A percentile compares a stretch with the other conserved stretches of the same genome.
These are phyloP conservation scores for Haplotaxodon microlepis DNA, from an alignment of 2,113 vertebrate genomes.

Conservation along the genomic window DNA sequence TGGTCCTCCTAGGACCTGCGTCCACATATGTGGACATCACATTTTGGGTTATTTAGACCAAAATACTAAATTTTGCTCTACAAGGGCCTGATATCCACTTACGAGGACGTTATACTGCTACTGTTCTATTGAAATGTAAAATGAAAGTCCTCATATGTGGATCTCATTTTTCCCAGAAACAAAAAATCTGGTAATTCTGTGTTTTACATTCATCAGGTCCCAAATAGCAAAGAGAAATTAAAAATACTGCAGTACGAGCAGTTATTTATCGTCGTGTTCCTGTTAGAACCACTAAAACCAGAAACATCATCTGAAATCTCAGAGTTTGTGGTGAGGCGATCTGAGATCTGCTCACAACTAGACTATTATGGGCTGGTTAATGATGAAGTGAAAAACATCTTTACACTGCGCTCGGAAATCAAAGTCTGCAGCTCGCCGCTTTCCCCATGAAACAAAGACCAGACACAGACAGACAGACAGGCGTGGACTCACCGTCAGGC, in stretches of 20 bases:
- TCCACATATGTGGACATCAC: background rate
- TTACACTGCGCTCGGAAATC: background rate
- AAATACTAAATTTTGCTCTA: background rate
- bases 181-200: background rate
- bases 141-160: background rate
- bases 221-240: background rate
- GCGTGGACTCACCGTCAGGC: background rate
- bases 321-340: background rate
- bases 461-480: background rate
- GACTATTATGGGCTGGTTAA: background rate
- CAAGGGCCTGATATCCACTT: background rate
- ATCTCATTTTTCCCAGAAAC: background rate
- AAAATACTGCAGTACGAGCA: background rate
- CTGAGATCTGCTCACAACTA: background rate
- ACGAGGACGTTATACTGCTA: rapidly evolving
- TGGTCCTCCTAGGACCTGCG: background rate
- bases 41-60: background rate
- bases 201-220: background rate
- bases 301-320: background rate
- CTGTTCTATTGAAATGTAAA: background rate
- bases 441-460: background rate
- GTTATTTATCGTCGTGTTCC: background rate
- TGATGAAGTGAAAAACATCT: background rate
- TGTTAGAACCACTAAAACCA: background rate
- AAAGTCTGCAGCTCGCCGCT: rapidly evolving